These are phyloP conservation scores for Bovichtus diacanthus DNA, from an alignment of 2,797 vertebrate species.

Conservation along the genomic window DNA sequence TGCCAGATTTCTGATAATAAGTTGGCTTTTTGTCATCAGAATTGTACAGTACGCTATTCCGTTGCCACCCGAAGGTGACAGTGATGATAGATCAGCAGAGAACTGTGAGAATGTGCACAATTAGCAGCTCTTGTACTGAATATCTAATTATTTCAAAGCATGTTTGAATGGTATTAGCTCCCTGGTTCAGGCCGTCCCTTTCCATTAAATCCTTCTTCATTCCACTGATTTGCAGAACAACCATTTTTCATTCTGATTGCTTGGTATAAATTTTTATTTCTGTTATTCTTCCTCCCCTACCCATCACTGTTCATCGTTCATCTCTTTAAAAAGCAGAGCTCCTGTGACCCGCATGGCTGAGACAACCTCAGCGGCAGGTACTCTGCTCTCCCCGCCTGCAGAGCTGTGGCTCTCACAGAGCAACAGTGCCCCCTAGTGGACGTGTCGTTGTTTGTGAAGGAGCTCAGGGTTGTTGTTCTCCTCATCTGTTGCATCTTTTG, in stretches of 20 bases:
- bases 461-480: neutral
- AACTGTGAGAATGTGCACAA: conserved; percentile 60
- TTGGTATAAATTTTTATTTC: conserved; percentile 71
- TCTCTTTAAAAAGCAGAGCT: conserved; percentile 51
- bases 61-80: conserved; percentile 50
- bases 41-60: conserved; percentile 28
- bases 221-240: conserved; percentile 70
- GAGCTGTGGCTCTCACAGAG: conserved; percentile 29
- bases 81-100: conserved; percentile 62
- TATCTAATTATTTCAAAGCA: conserved; percentile 68
- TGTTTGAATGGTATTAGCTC: conserved; percentile 62
- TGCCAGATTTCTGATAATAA: conserved; percentile 19
- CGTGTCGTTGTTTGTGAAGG: no score
- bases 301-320: conserved; percentile 60
- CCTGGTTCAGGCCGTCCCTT: conserved; percentile 56
- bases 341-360: conserved; percentile 56
- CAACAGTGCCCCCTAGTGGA: conserved; percentile 81
- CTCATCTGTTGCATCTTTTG: neutral
- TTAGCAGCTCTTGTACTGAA: conserved; percentile 62
- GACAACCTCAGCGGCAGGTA: conserved; percentile 61
- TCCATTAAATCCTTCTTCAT: conserved; percentile 67
- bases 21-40: conserved; percentile 38
- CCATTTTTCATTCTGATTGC: conserved; percentile 71
- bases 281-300: conserved; percentile 37
- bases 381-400: conserved; percentile 13